Base-by-base conservation (phyloP, 2,888 invertebrate species). In the Melinaea menophilus region DNA sequence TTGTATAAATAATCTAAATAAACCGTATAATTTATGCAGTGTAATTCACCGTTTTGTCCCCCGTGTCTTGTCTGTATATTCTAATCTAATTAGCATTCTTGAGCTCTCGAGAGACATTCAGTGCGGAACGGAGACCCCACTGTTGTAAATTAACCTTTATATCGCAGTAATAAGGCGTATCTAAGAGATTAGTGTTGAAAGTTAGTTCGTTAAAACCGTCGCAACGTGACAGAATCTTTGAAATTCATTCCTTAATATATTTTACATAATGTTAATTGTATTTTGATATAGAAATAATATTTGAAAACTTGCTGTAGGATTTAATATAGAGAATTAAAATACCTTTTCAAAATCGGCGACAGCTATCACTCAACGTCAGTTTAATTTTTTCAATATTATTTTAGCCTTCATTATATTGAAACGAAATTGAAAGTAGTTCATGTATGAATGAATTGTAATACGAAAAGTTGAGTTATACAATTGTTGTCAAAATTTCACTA, bases 41-140 rank as follows among this genome's bases (percentile, higher is more conserved):
- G 51, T 51, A 72, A 64, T 64, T 61, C 64, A 64, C 64, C 64
- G 64, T 64, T 64, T 64, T 64, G 64, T 64, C 64, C 59, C 56
- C 60, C 59, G 54, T 45, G 45, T 60, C 57, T 59, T 60, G 59
- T 64, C 56, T 55, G 47, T 45, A 61, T 64, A 64, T 64, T 58
- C 61, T 64, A 61, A 58, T 61, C 58, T 64, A 64, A 64, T 64
- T 64, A 64, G 64, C 64, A 61, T 64, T 64, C 64, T 64, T 56
- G 55, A 61, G 64, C 58, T 64, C 64, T 64, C 61, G 37, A 58
- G 51, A 51, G 55, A 58, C 61, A 64, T 64, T 61, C 55, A 64
- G 64, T 64, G 64, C 64, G 64, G 64, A 64, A 64, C 61, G 64
- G 55, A 56, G 46, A 33, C 54, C 13, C 37, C 37, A 13, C 22